Base-by-base conservation (phyloP, 2,888 invertebrate species). In the Acronicta psi region DNA sequence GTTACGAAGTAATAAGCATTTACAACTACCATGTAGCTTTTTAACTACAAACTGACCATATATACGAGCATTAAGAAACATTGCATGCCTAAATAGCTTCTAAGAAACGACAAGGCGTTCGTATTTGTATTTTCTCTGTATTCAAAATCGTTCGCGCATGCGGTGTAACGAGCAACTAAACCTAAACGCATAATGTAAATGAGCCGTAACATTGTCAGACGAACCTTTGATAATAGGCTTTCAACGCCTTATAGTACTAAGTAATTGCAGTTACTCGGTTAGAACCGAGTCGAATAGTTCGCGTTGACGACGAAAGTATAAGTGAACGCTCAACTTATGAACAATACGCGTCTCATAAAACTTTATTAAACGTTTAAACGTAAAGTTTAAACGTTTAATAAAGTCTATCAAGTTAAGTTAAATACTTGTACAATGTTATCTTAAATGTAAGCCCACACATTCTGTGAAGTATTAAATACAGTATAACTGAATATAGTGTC, bases 241-340 rank as follows among this genome's bases (percentile, higher is more conserved):
- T 59, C 43, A 13, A 49, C 46, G 54, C 53, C 42, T 51, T 45
- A 56, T 53, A 45, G 43, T 56, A 51, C 56, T 60, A 54, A 60
- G 53, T 71, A 73, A 69, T 74, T 55, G 60, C n/a, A 57, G 29
- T 51, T 59, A 55, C 52, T 53, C 10, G 9, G 43, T 37, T 62
- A 53, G 34, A 36, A 38, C n/a, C 25, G 59, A 75, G 45, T 63
- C 59, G 36, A 60, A 38, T 58, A 55, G 59, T 70, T 62, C 47
- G 23, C 20, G 49, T 40, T 55, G 59, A 56, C 40, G 68, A 61
- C 41, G 66, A 70, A 73, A 69, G 59, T 61, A 73, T 50, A 67
- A 69, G 60, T 74, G 51, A 59, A 66, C 57, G 47, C 59, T 59
- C 36, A 53, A 73, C 46, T 69, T 60, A 37, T 44, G 41, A 72